A percentile compares a stretch with the other conserved stretches of the same genome.
Conservation (phyloP, 2,797 vertebrate genomes). For the Propithecus deckenii region DNA sequence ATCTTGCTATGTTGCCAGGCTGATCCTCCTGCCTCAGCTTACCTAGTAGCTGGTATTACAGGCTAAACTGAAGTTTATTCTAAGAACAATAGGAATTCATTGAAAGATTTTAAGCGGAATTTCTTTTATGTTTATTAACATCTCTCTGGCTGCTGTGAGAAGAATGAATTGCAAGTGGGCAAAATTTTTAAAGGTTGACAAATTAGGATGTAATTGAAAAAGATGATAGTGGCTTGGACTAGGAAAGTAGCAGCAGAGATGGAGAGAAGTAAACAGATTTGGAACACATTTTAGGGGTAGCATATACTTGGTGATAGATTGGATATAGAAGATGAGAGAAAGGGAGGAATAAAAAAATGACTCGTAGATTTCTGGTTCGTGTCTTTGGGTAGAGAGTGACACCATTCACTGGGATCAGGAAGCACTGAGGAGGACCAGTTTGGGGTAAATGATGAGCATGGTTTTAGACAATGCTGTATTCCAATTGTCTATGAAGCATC, state of each 20-base stretch:
- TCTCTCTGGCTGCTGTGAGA: not conserved
- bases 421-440: not conserved
- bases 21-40: not conserved
- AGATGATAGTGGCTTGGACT: not conserved
- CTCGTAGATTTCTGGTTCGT: not conserved
- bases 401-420: not conserved
- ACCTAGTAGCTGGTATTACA: not conserved
- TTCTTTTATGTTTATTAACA: slow-evolving; percentile 19
- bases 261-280: slow-evolving; percentile 6
- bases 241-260: not conserved
- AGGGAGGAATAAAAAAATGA: not conserved
- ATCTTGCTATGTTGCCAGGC: not conserved
- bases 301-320: not conserved
- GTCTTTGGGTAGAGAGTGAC: not conserved
- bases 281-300: not conserved
- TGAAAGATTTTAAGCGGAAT: not conserved
- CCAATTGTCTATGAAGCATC: not conserved
- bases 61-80: slow-evolving; percentile 20
- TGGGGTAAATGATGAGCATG: not conserved
- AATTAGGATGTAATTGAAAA: not conserved
- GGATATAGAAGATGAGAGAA: slow-evolving; percentile 6
- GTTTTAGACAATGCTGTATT: not conserved
- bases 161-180: not conserved
- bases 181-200: slow-evolving; percentile 2
- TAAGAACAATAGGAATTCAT: slow-evolving; percentile 3